A percentile compares a stretch with the other conserved stretches of the same genome.
Evolutionary conservation across 2,888 invertebrate species (phyloP).

Genomic region (Drosophila austrosaltans): DNA sequence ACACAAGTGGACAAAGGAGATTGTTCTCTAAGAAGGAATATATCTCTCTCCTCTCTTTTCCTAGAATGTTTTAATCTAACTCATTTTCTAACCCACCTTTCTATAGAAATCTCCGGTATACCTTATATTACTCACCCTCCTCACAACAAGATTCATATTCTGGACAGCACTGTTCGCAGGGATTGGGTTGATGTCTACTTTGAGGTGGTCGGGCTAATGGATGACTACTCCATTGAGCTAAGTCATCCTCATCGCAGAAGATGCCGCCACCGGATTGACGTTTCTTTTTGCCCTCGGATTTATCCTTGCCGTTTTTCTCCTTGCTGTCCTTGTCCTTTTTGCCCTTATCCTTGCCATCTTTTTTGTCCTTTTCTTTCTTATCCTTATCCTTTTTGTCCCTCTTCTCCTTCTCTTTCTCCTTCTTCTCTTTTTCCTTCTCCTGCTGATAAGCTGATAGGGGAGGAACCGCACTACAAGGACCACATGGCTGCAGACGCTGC

Average conservation of each 20-base stretch:
- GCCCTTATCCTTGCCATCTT: slow-evolving; percentile 26
- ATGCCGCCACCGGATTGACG: slow-evolving; percentile 57
- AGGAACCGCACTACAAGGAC: slow-evolving; percentile 60
- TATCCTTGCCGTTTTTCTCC: slow-evolving; percentile 12
- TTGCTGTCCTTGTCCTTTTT: slow-evolving; percentile 22
- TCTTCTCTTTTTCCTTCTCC: slow-evolving; percentile 31
- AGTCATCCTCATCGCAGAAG: neutral
- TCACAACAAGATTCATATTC: slow-evolving; percentile 57
- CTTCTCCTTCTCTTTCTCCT: slow-evolving; percentile 10
- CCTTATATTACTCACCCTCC: slow-evolving; percentile 39
- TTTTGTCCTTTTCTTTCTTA: slow-evolving; percentile 9
- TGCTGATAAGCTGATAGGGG: slow-evolving; percentile 44
- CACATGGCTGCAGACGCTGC: slow-evolving; percentile 53
- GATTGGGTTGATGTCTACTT: slow-evolving; percentile 6
- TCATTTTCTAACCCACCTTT: too few relatives aligned
- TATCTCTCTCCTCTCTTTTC: too few relatives aligned
- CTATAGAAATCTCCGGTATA: too few relatives aligned
- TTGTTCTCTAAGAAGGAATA: too few relatives aligned
- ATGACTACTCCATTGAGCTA: neutral
- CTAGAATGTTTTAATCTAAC: too few relatives aligned
- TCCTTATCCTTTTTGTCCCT: slow-evolving; percentile 28
- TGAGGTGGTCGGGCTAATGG: slow-evolving; percentile 1
- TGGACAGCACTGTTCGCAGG: slow-evolving; percentile 42
- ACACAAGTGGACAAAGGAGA: too few relatives aligned
- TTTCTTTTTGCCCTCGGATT: slow-evolving; percentile 35